Conservation (phyloP, 2,113 vertebrate genomes). For the Hydrochoerus hydrochaeris region DNA sequence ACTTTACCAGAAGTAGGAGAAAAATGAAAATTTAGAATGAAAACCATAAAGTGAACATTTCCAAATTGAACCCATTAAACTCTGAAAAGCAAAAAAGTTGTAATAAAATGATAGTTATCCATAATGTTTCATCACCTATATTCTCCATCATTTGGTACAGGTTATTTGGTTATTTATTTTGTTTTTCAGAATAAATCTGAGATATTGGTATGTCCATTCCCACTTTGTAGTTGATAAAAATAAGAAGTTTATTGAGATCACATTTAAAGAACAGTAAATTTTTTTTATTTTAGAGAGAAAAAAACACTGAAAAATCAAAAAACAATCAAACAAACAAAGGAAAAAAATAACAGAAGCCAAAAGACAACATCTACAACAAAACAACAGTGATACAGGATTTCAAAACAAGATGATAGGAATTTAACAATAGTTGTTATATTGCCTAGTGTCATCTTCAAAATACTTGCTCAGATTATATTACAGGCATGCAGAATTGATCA, state of each 20-base stretch:
- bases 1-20: neutral
- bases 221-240: neutral
- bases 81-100: neutral
- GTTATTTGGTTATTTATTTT: neutral
- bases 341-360: too few species aligned
- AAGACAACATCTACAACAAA: too few species aligned
- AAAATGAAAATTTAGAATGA: conserved; percentile 42
- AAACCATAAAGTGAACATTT: conserved; percentile 25
- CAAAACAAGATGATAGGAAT: too few species aligned
- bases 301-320: too few species aligned
- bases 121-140: neutral
- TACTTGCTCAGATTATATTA: too few species aligned
- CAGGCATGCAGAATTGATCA: too few species aligned
- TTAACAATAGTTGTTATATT: too few species aligned
- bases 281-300: too few species aligned
- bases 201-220: neutral
- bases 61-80: conserved; percentile 28
- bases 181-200: neutral
- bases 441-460: too few species aligned
- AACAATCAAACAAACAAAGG: too few species aligned
- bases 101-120: neutral
- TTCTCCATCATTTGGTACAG: neutral
- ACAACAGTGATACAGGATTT: too few species aligned
- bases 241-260: neutral
- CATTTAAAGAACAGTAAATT: neutral